Conservation (phyloP, 2,113 vertebrate genomes). For the Chlorodrepanis virens region DNA sequence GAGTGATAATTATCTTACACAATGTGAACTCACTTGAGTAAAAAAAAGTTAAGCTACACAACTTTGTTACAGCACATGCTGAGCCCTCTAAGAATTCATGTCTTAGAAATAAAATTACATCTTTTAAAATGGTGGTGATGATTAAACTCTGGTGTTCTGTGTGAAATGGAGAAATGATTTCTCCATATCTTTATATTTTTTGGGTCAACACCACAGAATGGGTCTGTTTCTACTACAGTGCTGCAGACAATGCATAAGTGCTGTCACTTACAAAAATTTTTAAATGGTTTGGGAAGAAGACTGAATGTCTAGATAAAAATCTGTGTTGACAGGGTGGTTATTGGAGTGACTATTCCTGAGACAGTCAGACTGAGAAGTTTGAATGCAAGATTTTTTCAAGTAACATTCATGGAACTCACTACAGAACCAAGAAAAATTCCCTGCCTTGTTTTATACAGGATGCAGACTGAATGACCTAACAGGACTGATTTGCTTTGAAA, state of each 20-base stretch:
- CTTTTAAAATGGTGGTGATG: background rate
- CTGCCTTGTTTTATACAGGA: constrained; percentile 1
- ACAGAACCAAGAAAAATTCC: background rate
- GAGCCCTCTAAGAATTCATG: background rate
- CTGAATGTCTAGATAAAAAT: background rate
- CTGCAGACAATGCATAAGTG: background rate
- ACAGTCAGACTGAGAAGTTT: background rate
- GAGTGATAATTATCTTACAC: background rate
- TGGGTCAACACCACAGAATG: background rate
- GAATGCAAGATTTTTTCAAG: background rate
- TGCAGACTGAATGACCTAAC: background rate
- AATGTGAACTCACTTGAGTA: background rate
- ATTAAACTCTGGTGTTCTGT: background rate
- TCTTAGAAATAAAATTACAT: background rate
- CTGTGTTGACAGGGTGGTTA: background rate
- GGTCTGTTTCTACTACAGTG: background rate
- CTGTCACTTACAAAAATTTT: background rate
- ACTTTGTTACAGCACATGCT: background rate
- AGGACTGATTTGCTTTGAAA: background rate
- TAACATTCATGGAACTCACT: background rate
- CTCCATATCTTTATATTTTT: background rate
- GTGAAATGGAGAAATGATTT: background rate
- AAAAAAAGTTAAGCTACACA: background rate
- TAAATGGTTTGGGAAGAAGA: background rate
- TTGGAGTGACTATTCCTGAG: background rate